These are phyloP conservation scores for Acestrorhynchus altus DNA, from an alignment of 2,797 vertebrate genomes.

Conservation along the genomic window DNA sequence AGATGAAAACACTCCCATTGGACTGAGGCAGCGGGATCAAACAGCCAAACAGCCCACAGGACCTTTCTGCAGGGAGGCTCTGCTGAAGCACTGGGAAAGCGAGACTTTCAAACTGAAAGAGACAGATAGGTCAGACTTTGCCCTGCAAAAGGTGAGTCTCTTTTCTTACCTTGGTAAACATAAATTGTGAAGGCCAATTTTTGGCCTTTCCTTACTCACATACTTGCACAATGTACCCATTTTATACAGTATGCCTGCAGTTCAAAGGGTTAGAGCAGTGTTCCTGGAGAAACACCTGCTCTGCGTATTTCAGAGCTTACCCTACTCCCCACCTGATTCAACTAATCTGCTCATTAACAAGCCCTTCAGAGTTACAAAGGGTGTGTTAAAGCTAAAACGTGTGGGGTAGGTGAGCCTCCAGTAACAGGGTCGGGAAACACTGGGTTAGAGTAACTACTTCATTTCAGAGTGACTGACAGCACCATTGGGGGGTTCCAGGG, in stretches of 20 bases:
- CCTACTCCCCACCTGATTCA: no score
- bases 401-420: no score
- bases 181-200: no score
- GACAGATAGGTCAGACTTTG: conserved; percentile 66
- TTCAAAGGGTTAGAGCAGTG: background rate
- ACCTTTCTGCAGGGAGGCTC: conserved; percentile 83
- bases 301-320: no score
- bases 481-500: conserved; percentile 15
- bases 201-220: no score
- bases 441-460: background rate
- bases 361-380: no score
- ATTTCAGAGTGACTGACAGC: conserved; percentile 15
- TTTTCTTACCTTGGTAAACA: no score
- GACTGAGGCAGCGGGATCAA: conserved; percentile 88
- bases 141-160: conserved; percentile 56
- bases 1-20: conserved; percentile 81
- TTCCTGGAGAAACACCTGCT: no score
- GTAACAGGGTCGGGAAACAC: no score
- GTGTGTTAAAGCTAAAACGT: no score
- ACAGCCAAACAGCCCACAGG: conserved; percentile 83
- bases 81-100: conserved; percentile 90
- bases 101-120: conserved; percentile 84
- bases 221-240: no score
- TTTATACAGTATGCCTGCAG: background rate
- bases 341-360: no score